Conservation (phyloP, 1,140 invertebrate species). For the Homarus americanus region DNA sequence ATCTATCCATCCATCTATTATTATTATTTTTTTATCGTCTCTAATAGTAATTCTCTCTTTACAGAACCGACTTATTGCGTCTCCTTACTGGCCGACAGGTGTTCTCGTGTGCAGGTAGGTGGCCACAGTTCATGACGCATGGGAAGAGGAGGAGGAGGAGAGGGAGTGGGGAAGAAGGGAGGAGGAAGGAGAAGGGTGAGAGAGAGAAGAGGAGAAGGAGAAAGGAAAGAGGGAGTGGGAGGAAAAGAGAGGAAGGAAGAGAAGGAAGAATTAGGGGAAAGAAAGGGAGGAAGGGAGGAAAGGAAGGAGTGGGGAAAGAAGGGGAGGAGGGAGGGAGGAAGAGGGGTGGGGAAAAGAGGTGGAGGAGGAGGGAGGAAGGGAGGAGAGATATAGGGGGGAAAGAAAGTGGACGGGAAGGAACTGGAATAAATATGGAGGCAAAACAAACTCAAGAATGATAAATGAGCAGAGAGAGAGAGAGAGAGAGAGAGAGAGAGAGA, state of each 20-base stretch:
- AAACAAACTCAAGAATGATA: too few relatives aligned
- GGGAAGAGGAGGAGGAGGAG: not conserved
- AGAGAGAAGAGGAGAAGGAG: not conserved
- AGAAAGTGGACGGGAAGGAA: not conserved
- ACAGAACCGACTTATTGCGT: too few relatives aligned
- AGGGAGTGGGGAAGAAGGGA: not conserved
- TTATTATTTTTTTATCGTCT: too few relatives aligned
- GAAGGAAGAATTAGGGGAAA: too few relatives aligned
- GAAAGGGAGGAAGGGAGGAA: not conserved
- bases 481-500: conserved; percentile 7
- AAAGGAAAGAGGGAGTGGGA: not conserved
- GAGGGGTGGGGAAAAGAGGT: not conserved
- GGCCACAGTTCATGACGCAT: too few relatives aligned
- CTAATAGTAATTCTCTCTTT: too few relatives aligned
- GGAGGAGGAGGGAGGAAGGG: not conserved
- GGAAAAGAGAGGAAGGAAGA: too few relatives aligned
- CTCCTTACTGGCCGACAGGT: too few relatives aligned
- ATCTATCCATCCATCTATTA: too few relatives aligned
- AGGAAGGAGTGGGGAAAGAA: not conserved
- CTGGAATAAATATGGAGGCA: not conserved
- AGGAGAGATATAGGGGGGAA: not conserved
- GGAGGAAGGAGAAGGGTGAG: not conserved
- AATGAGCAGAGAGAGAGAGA: not conserved
- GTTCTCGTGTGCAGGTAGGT: too few relatives aligned
- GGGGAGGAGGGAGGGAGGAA: not conserved